Percentiles rank a stretch among this genome's conserved stretches.
These are phyloP conservation scores for Uria lomvia DNA, from an alignment of 2,113 vertebrate genomes.

Conservation along the genomic window DNA sequence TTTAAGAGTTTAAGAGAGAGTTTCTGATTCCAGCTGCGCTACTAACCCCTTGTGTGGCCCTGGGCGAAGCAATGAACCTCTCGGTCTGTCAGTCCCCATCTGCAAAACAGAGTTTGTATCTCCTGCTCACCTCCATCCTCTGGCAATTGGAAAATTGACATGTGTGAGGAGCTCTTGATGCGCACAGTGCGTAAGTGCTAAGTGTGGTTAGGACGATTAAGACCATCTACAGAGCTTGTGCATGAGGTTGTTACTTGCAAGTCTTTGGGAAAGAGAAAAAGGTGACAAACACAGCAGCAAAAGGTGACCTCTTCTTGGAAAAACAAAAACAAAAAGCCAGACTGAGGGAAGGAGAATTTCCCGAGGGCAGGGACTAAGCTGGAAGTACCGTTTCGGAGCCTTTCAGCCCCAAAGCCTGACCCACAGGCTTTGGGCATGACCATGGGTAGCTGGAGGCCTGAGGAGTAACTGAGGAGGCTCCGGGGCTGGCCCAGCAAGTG, in stretches of 20 bases:
- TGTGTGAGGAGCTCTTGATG: neutral
- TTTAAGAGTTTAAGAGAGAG: neutral
- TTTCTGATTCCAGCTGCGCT: neutral
- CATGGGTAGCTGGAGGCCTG: neutral
- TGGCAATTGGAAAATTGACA: neutral
- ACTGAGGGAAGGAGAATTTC: neutral
- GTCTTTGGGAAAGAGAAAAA: neutral
- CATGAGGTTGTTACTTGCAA: neutral
- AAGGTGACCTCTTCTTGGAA: neutral
- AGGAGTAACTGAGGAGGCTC: neutral
- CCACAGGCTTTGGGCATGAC: neutral
- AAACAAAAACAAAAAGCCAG: neutral
- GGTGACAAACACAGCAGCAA: rapidly evolving
- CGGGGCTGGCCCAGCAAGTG: neutral
- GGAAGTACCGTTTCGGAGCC: neutral
- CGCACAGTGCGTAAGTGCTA: neutral
- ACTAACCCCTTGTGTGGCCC: neutral
- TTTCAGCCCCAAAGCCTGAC: neutral
- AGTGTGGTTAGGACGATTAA: neutral
- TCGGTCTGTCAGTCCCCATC: neutral
- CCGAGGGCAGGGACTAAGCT: neutral
- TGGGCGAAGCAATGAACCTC: rapidly evolving
- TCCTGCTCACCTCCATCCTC: neutral
- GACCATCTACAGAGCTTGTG: neutral
- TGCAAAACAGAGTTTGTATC: neutral